Evolutionary conservation across 2,113 vertebrate species (phyloP).

Genomic region (Corydoras maculifer): DNA sequence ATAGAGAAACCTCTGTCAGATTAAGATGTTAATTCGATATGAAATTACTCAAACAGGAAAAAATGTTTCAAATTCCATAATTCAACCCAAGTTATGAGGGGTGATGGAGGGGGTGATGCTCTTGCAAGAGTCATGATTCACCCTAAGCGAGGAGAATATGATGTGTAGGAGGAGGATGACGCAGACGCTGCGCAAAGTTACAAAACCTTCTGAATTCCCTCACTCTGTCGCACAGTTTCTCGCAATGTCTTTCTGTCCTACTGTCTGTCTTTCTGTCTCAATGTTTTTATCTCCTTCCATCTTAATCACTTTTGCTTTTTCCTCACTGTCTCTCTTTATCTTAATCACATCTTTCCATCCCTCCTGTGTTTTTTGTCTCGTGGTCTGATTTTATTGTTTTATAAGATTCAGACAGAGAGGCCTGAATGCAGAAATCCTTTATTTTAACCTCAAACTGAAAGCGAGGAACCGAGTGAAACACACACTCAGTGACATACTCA

Average conservation of each 20-base stretch:
- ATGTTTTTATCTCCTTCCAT: not conserved
- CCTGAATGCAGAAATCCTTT: no score
- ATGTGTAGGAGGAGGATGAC: not conserved
- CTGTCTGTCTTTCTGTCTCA: not conserved
- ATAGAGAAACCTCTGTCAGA: no score
- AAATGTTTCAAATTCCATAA: no score
- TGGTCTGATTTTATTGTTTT: not conserved
- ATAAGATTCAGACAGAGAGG: no score
- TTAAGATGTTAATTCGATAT: not conserved
- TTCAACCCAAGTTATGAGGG: no score
- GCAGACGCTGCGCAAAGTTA: not conserved
- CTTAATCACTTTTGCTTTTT: not conserved
- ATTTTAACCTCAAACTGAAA: no score
- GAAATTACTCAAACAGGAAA: not conserved
- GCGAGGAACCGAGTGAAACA: no score
- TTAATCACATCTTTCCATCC: not conserved
- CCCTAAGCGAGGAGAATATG: not conserved
- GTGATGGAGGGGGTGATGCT: no score
- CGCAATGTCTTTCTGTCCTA: not conserved
- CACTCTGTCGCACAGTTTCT: not conserved
- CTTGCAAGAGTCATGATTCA: not conserved
- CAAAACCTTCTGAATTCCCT: not conserved
- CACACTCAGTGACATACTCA: no score
- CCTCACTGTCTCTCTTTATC: not conserved
- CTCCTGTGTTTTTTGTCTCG: not conserved